Base-by-base conservation (phyloP, 2,113 vertebrate genomes). In the Pungitius pungitius region DNA sequence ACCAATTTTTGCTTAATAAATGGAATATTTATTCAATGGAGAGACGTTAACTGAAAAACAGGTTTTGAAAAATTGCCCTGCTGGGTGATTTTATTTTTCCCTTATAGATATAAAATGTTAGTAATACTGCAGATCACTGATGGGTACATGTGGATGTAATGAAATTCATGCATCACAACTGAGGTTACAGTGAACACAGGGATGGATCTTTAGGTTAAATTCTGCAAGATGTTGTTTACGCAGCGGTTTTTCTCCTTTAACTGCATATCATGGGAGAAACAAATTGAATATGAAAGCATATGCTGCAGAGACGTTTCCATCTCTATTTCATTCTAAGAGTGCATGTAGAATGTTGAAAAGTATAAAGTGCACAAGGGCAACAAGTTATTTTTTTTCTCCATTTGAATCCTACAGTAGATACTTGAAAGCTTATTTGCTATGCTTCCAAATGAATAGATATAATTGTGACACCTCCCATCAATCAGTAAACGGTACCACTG, bases 221-320 rank as follows among this genome's bases (percentile, higher is more conserved):
- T 73, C 68, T 51, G 52, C 10, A 27, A 63, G 40, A 81, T 66
- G 69, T 71, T 77, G 51, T 80, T 84, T 78, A 49, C n/a, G 59
- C 22, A 30, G 37, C 40, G 40, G 52, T 75, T 78, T 76, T 64
- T 75, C 37, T 66, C 71, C 63, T 78, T 73, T 52, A 77, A 42
- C 39, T 12, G 26, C 77, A 69, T 52, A 70, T 69, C 72, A 81
- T 55, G 27, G 55, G 77, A 51, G 47, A 81, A 37, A 52, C 27
- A 26, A 73, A 84, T 80, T 86, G 75, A 90, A 87, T 78, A 85
- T 78, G 78, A 89, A 88, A 80, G 73, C 52, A 35, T 76, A 84
- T 87, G 85, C 68, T 80, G 68, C 60, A 43, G 74, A 71, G 68
- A 80, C 63, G 66, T 74, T 74, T 26, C 49, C 42, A 57, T 59